Percentiles rank a stretch among this genome's conserved stretches.
These are phyloP conservation scores for Ptychadena robeensis DNA, from an alignment of 2,797 vertebrate species.

Conservation along the genomic window DNA sequence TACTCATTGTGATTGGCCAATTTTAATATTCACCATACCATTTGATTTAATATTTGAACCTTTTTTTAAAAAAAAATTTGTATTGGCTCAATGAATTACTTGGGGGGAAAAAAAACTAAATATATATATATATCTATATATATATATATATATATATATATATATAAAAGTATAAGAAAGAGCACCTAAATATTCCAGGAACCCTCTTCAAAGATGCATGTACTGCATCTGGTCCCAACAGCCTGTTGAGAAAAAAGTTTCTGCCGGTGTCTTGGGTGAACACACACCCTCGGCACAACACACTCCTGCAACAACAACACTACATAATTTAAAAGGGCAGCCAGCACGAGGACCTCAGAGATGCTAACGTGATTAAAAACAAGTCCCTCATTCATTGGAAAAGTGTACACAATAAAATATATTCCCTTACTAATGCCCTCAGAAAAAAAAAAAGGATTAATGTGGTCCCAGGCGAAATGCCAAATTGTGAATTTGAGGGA, in stretches of 20 bases:
- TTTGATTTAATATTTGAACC: too few species aligned
- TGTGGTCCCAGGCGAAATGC: constrained; percentile 63
- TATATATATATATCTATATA: too few species aligned
- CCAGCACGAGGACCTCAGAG: constrained; percentile 41
- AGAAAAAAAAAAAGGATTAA: constrained; percentile 61
- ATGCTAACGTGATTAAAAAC: constrained; percentile 58
- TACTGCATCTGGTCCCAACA: constrained; percentile 38
- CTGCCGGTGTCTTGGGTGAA: constrained; percentile 31
- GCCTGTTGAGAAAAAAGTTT: constrained; percentile 44
- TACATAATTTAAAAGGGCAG: constrained; percentile 59
- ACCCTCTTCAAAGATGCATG: neutral
- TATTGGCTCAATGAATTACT: too few species aligned
- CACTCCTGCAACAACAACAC: constrained; percentile 48
- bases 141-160: too few species aligned
- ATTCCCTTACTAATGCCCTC: constrained; percentile 58
- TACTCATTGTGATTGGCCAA: too few species aligned
- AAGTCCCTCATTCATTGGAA: constrained; percentile 59
- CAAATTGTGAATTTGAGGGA: constrained; percentile 56
- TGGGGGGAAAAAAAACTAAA: too few species aligned
- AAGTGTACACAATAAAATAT: constrained; percentile 55
- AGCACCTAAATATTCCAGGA: neutral
- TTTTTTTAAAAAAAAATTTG: too few species aligned
- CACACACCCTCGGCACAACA: constrained; percentile 39
- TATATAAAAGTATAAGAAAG: neutral
- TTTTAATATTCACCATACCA: too few species aligned